phyloP scores from a whole-genome alignment of 2,113 vertebrate species.

The Podarcis muralis region DNA sequence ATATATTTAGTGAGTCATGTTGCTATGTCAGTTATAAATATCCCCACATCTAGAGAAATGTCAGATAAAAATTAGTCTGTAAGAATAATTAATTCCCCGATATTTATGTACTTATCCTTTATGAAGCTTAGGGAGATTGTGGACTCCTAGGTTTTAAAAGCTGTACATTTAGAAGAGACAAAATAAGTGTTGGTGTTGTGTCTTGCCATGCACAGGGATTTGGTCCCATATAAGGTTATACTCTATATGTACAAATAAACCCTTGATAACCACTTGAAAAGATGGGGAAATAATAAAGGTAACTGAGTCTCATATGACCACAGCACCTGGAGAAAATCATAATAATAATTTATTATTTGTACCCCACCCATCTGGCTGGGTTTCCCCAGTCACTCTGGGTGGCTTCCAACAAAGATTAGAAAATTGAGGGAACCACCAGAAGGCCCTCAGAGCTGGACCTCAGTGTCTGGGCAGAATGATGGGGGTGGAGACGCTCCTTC shows the following conservation, averaged over 20 bases:
- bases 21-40: constrained; percentile 66
- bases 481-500: no score
- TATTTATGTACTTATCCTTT: constrained; percentile 56
- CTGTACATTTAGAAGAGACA: constrained; percentile 55
- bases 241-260: constrained; percentile 20
- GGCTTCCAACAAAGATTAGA: no score
- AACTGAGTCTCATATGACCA: constrained; percentile 57
- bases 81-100: constrained; percentile 67
- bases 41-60: constrained; percentile 61
- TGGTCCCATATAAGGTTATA: constrained; percentile 31
- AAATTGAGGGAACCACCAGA: no score
- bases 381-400: no score
- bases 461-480: no score
- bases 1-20: constrained; percentile 54
- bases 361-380: no score
- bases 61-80: constrained; percentile 62
- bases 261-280: constrained; percentile 55
- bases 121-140: constrained; percentile 52
- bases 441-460: no score
- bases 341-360: no score
- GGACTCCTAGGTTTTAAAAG: constrained; percentile 41
- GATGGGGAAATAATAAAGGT: constrained; percentile 56
- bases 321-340: no score
- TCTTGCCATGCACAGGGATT: constrained; percentile 38
- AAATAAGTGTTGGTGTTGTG: background rate